Base-by-base conservation (phyloP, 2,888 invertebrate species). In the Papilio gigon region DNA sequence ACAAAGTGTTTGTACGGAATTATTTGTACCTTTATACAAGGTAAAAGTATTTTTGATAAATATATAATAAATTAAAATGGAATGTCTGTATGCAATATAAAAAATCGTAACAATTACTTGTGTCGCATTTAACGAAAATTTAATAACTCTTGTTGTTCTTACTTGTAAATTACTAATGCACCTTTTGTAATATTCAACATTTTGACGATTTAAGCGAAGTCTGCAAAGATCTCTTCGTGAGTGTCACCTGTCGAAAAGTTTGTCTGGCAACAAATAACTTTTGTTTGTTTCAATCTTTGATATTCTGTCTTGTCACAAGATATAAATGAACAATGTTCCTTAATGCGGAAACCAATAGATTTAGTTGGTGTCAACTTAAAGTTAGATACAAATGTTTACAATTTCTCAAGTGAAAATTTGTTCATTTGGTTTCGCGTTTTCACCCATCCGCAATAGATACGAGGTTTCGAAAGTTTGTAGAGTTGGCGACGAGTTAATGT, bases 381-480 rank as follows among this genome's bases (percentile, higher is more conserved):
- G 17, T 50, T 47, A 12, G 2, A 53, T 53, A 33, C 47, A 30
- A 22, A 33, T 47, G 33, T 63, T 47, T 44, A 63, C 44, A 47
- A 50, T 50, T 47, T 50, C 14, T 30, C 35, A 22, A 56, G 5
- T 56, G 20, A 33, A 56, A 40, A 56, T 69, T 65, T 40, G 63
- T 68, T 53, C 37, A 58, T 65, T 70, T 63, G 58, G 27, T 65
- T 62, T 68, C 62, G 70, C 70, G 68, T 71, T 76, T 73, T 71
- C 71, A 69, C 71, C 68, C 58, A 63, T 44, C 58, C 58, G 73
- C 75, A 71, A 73, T 70, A 73, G 74, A 74, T 77, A 78, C 78
- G 80, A 76, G 78, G 80, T 75, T 78, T 67, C 65, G 73, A 76
- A 77, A 80, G 78, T 79, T 79, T 72, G 73, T 68, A 35, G 63